Conservation (phyloP, 1,140 invertebrate species). For the Lerema accius region DNA sequence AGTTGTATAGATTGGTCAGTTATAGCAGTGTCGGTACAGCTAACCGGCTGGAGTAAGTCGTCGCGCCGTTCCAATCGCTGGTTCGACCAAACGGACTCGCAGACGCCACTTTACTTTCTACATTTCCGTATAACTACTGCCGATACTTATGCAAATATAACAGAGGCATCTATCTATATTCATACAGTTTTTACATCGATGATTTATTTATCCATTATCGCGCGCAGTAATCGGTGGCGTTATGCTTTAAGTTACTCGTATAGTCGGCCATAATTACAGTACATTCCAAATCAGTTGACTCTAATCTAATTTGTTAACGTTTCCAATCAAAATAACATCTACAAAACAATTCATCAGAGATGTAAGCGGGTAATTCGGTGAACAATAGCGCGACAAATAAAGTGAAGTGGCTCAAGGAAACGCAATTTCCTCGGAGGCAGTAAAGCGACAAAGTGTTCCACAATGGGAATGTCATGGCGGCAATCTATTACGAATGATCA, state of each 20-base stretch:
- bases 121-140: conserved; percentile 40
- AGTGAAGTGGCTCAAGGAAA: conserved; percentile 72
- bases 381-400: conserved; percentile 70
- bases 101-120: conserved; percentile 37
- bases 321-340: conserved; percentile 17
- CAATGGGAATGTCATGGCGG: conserved; percentile 80
- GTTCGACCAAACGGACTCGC: conserved; percentile 27
- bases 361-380: conserved; percentile 39
- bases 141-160: conserved; percentile 29
- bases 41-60: too few relatives aligned
- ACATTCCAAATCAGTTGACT: too few relatives aligned
- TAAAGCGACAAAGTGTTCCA: conserved; percentile 79
- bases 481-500: conserved; percentile 82
- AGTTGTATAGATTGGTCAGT: too few relatives aligned
- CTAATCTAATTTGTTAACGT: too few relatives aligned
- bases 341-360: conserved; percentile 31
- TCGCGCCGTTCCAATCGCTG: conserved; percentile 27
- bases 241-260: neutral
- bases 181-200: conserved; percentile 11
- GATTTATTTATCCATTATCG: neutral
- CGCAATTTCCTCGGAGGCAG: conserved; percentile 77
- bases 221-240: neutral
- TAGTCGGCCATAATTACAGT: too few relatives aligned
- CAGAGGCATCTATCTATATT: conserved; percentile 24
- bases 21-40: too few relatives aligned